Conservation (phyloP, 2,888 invertebrate genomes). For the Oligia strigilis region DNA sequence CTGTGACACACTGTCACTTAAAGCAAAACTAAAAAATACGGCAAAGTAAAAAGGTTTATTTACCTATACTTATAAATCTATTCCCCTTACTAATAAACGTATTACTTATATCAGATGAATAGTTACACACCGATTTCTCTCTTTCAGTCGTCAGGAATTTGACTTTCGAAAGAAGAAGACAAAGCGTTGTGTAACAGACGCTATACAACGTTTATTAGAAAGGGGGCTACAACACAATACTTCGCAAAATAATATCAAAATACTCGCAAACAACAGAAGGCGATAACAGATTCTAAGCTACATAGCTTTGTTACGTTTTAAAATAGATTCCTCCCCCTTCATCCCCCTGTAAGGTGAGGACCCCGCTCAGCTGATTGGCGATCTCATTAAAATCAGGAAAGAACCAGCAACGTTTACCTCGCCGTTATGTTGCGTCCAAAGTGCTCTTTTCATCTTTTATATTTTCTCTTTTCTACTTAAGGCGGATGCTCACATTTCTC, state of each 20-base stretch:
- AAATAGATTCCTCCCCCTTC: conserved; percentile 53
- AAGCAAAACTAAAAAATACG: not conserved
- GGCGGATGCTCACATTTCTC: conserved; percentile 18
- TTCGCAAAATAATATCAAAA: conserved; percentile 17
- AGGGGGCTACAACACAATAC: not conserved
- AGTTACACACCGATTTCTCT: no score
- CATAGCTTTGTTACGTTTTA: conserved; percentile 58
- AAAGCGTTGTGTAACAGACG: no score
- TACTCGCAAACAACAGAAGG: conserved; percentile 22
- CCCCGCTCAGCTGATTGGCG: conserved; percentile 79
- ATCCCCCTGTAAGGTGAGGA: conserved; percentile 49
- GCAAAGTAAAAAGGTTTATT: not conserved
- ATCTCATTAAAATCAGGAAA: conserved; percentile 88
- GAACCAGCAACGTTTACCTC: conserved; percentile 77
- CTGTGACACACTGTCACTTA: not conserved
- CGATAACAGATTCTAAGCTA: conserved; percentile 53
- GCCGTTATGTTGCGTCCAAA: conserved; percentile 70
- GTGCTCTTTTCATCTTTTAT: conserved; percentile 67
- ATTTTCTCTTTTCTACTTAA: conserved; percentile 61
- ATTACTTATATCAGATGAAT: no score
- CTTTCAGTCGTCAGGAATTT: no score
- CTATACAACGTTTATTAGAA: no score
- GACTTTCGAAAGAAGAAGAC: no score
- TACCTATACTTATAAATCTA: not conserved
- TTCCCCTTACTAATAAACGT: no score